A percentile compares a stretch with the other conserved stretches of the same genome.
phyloP scores from a whole-genome alignment of 2,797 vertebrate genomes.

The Kryptopterus vitreolus region DNA sequence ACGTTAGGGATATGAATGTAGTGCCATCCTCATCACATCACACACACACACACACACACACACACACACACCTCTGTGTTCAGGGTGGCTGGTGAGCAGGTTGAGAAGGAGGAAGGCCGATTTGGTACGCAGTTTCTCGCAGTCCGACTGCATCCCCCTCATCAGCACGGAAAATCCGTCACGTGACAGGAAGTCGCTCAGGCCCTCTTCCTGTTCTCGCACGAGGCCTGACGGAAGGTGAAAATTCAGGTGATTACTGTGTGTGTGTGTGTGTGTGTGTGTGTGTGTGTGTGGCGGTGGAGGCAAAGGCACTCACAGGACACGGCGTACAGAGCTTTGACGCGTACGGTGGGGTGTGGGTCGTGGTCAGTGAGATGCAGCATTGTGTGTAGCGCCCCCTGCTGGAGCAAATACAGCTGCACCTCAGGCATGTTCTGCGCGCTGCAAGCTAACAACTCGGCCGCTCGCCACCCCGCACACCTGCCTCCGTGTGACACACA shows the following conservation, averaged over 20 bases:
- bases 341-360: constrained; percentile 73
- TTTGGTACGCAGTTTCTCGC: constrained; percentile 85
- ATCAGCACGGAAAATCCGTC: constrained; percentile 89
- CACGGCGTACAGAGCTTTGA: constrained; percentile 87
- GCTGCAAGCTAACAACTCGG: constrained; percentile 83
- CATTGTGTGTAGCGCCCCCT: constrained; percentile 78
- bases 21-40: too few species aligned
- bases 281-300: too few species aligned
- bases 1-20: not conserved
- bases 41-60: not conserved
- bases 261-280: not conserved
- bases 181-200: constrained; percentile 79
- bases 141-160: constrained; percentile 86
- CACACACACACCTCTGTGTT: constrained; percentile 80
- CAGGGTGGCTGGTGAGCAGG: constrained; percentile 81
- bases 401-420: constrained; percentile 79
- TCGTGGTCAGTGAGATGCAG: constrained; percentile 82
- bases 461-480: constrained; percentile 84
- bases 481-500: constrained; percentile 74
- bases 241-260: not conserved
- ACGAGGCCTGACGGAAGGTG: constrained; percentile 76
- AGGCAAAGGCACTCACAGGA: constrained; percentile 94
- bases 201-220: constrained; percentile 83
- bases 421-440: constrained; percentile 88
- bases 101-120: constrained; percentile 87